Percentiles rank a stretch among this genome's conserved stretches.
Evolutionary conservation across 30 jellyfish, hydroid and myxozoan genomes (phyloP).

Genomic region (Cassiopea xamachana): DNA sequence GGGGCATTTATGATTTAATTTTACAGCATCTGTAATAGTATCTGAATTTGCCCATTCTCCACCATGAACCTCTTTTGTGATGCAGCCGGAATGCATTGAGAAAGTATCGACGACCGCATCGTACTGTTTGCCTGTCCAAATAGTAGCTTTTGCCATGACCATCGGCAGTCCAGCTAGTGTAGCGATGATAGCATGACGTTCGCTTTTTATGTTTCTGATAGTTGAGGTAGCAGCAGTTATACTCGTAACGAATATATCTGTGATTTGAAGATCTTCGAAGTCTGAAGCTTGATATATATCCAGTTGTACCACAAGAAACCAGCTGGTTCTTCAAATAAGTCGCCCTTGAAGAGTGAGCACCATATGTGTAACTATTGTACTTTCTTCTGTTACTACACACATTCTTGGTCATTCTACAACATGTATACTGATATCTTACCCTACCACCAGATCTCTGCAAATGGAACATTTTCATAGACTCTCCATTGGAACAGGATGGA

Average conservation of each 20-base stretch:
- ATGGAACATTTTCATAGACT: constrained; percentile 12
- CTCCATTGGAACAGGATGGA: background rate
- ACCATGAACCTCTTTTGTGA: background rate
- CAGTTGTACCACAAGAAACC: constrained; percentile 4
- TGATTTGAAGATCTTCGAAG: constrained; percentile 7
- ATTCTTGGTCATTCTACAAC: constrained; percentile 15
- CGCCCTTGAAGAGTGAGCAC: background rate
- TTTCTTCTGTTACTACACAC: background rate
- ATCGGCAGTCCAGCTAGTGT: constrained; percentile 12
- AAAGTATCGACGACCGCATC: constrained; percentile 31
- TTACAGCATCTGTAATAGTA: constrained; percentile 40
- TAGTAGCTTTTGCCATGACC: constrained; percentile 31
- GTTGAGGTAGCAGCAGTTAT: constrained; percentile 5
- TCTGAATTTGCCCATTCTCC: background rate
- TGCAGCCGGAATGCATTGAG: constrained; percentile 4
- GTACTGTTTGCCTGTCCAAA: constrained; percentile 36
- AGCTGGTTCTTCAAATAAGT: background rate
- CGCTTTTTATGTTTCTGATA: background rate
- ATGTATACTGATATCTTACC: constrained; percentile 7
- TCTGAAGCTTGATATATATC: constrained; percentile 4
- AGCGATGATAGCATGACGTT: background rate
- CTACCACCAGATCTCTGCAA: constrained; percentile 11
- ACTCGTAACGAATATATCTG: constrained; percentile 6
- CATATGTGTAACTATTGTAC: background rate
- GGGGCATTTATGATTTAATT: background rate